These are phyloP conservation scores for Punctoribates punctum DNA, from an alignment of 2,888 invertebrate genomes.

Conservation along the genomic window DNA sequence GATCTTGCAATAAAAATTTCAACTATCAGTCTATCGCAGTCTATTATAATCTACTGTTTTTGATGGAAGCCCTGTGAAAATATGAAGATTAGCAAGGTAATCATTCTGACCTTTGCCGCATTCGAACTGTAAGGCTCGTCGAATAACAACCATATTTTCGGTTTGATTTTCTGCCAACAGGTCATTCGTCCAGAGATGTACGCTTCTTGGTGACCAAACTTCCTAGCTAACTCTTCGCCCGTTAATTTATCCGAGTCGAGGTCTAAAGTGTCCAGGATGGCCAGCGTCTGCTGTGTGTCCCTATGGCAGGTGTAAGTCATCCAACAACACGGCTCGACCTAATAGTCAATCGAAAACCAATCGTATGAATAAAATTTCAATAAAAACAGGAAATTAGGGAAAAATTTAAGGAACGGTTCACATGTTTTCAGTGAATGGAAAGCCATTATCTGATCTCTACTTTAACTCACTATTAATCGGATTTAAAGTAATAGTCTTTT, in stretches of 20 bases:
- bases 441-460: too few relatives aligned
- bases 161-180: conserved; percentile 96
- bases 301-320: conserved; percentile 96
- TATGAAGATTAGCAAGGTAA: not conserved
- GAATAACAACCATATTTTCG: conserved; percentile 97
- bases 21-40: too few relatives aligned
- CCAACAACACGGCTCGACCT: conserved; percentile 98
- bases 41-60: too few relatives aligned
- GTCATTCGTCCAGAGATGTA: conserved; percentile 79
- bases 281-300: conserved; percentile 97
- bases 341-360: not conserved
- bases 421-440: too few relatives aligned
- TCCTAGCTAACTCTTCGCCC: conserved; percentile 94
- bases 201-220: conserved; percentile 94
- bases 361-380: too few relatives aligned
- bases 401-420: too few relatives aligned
- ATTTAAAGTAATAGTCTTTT: too few relatives aligned
- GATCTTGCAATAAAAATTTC: too few relatives aligned
- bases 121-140: conserved; percentile 98
- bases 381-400: too few relatives aligned
- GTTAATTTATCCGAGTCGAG: conserved; percentile 94
- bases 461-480: too few relatives aligned
- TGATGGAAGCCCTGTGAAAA: too few relatives aligned
- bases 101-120: conserved; percentile 46
- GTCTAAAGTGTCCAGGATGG: conserved; percentile 93